Evolutionary conservation across 2,797 vertebrate genomes (phyloP), one percentile per base, ranked within the genome.

Genomic region (Salmo trutta): DNA sequence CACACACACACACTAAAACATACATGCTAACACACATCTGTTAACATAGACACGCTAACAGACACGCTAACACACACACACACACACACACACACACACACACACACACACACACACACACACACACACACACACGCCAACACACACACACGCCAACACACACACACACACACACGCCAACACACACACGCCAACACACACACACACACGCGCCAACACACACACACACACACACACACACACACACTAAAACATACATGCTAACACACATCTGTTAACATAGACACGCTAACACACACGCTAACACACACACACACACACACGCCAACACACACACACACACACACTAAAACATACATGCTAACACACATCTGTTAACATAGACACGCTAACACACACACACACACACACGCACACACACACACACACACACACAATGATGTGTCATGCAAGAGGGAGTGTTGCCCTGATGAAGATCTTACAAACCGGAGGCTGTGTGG

Each of bases 401-500:
- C 33, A 5, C 33, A 27, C 59, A 73, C 69, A 41, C 74, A 27
- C 56, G 29, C 59, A 75, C 15, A 54, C 53, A 66, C 71, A n/a
- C 52, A 75, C n/a, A 75, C 76, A 78, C 51, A 64, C 19, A 75
- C 17, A 51, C 36, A 29, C 69, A 31, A 19, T 75, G 65, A 83
- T 84, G 76, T 80, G 74, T 71, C 83, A 47, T 47, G 4, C 19
- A 19, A 59, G 56, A 75, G 88, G 87, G 86, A 70, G 83, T 41
- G 68, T 67, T 75, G 79, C 84, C 83, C 77, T 85, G 86, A 92
- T 91, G 86, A 87, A 87, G 87, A 93, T 91, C 89, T 91, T 80
- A 33, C 52, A 80, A 79, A 82, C 84, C 69, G 33, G 33, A 78
- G 88, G 85, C 75, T 77, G 83, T n/a, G 81, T 79, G n/a, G 78